phyloP scores from a whole-genome alignment of 2,113 vertebrate genomes.

The Cephalopholis sonnerati region DNA sequence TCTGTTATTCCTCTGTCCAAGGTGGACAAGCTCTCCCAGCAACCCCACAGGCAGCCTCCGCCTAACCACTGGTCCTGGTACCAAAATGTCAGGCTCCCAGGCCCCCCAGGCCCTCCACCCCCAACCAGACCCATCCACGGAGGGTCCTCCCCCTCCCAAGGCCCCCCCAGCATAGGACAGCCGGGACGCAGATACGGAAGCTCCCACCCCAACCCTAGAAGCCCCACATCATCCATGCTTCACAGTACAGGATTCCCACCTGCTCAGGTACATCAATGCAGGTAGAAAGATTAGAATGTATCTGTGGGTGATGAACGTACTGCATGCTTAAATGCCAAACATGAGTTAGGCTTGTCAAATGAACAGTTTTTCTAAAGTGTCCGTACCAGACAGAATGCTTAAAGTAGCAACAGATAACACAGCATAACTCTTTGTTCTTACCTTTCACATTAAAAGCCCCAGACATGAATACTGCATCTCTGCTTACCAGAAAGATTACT shows the following conservation, averaged over 20 bases:
- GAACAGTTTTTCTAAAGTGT: background rate
- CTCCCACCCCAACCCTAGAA: constrained; percentile 72
- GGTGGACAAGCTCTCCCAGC: constrained; percentile 87
- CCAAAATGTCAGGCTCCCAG: constrained; percentile 76
- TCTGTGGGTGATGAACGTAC: no score
- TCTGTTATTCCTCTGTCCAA: constrained; percentile 52
- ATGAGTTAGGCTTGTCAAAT: background rate
- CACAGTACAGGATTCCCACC: constrained; percentile 72
- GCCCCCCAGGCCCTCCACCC: constrained; percentile 67
- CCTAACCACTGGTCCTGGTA: constrained; percentile 85
- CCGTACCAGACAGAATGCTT: background rate
- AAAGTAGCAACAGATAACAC: no score
- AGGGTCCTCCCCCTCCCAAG: constrained; percentile 82
- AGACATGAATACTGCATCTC: no score
- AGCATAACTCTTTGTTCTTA: no score
- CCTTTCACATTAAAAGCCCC: no score
- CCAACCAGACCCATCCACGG: constrained; percentile 80
- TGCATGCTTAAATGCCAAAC: background rate
- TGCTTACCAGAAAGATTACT: no score
- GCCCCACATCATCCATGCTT: constrained; percentile 78
- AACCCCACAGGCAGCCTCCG: constrained; percentile 78
- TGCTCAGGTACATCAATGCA: constrained; percentile 69
- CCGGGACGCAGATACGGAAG: constrained; percentile 74
- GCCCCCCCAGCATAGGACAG: constrained; percentile 67
- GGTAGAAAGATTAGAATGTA: background rate